Base-by-base conservation (phyloP, 2,888 invertebrate species). In the Aplocera efformata region DNA sequence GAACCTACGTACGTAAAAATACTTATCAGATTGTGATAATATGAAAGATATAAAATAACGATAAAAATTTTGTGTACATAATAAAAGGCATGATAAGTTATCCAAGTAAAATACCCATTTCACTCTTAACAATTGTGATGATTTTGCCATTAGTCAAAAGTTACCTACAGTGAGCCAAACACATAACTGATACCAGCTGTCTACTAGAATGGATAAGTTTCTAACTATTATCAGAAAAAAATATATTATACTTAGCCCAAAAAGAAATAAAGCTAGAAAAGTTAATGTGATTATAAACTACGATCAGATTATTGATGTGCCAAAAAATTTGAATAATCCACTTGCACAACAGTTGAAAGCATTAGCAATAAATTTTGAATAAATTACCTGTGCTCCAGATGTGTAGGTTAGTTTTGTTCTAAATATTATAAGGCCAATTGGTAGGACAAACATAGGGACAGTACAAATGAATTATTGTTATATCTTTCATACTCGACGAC, bases 91-190 rank as follows among this genome's bases (percentile, higher is more conserved):
- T 35, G 30, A 38, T 48, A 63, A 59, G 62, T 59, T 35, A 54
- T 58, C 43, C 48, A 58, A 63, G 58, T 55, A 58, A 33, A 60
- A 59, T 34, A 47, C 48, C 32, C 39, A 60, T 59, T 69, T 67
- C 62, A 73, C 72, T 80, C 84, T 85, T 86, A 86, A 86, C 85
- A 86, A 86, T 86, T 86, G 86, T 81, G 79, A 72, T 72, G 80
- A 79, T 78, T 82, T 86, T 86, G 86, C 86, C 86, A 85, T 79
- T 80, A 85, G 83, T 84, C 75, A 76, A 85, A 83, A 80, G 70
- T 70, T 70, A 53, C 43, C 62, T 52, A 63, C 57, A 30, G 30
- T 48, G 50, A 52, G 32, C 26, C 25, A 30, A 36, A 46, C 25
- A 30, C 32, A 46, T 39, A 61, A 55, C 50, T 56, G 50, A 58